These are phyloP conservation scores for Manis crassicaudata DNA, from an alignment of 2,797 vertebrate species.

Conservation along the genomic window DNA sequence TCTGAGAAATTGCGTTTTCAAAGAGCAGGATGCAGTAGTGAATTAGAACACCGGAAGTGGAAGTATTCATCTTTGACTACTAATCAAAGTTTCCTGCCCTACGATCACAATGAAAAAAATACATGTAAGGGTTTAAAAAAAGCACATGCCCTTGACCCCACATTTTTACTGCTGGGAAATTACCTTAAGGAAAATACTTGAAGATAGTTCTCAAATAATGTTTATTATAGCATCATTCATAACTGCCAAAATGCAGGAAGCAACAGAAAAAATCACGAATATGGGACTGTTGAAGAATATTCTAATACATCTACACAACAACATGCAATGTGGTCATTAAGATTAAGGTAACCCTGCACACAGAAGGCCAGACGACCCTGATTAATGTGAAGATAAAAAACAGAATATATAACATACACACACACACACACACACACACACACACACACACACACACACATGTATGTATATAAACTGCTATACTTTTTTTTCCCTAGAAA, in stretches of 20 bases:
- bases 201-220: not conserved
- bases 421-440: no score
- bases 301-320: not conserved
- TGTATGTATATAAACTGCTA: not conserved
- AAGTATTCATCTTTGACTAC: not conserved
- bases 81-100: conserved; percentile 46
- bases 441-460: no score
- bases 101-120: not conserved
- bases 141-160: not conserved
- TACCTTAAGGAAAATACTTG: not conserved
- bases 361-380: not conserved
- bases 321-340: not conserved
- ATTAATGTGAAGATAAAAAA: not conserved
- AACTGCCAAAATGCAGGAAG: not conserved
- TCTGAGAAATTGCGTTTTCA: not conserved
- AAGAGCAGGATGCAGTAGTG: not conserved
- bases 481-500: not conserved
- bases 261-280: not conserved
- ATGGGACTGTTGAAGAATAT: not conserved
- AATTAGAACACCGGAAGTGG: conserved; percentile 73
- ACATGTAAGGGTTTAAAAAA: not conserved
- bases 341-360: not conserved
- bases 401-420: no score
- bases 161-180: conserved; percentile 44
- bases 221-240: not conserved